Percentiles rank a stretch among this genome's conserved stretches.
Conservation (phyloP, 2,888 invertebrate genomes). For the Carabus problematicus region DNA sequence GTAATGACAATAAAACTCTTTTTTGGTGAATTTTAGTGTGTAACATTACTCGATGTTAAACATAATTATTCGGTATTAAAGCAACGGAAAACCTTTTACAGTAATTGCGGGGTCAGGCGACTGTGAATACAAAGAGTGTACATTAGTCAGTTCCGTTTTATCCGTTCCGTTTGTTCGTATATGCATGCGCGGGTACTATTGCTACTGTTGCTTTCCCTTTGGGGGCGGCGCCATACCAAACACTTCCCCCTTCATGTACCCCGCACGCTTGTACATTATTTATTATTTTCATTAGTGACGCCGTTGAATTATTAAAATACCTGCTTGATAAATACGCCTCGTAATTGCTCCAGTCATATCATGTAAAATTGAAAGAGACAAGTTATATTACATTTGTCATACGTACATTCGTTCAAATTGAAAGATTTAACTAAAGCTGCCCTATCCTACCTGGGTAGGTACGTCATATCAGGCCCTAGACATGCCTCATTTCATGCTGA, state of each 20-base stretch:
- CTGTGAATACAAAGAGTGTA: constrained; percentile 3
- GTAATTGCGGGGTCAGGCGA: constrained; percentile 6
- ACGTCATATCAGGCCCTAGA: too few relatives aligned
- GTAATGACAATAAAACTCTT: too few relatives aligned
- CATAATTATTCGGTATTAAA: constrained; percentile 9
- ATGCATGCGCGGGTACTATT: not conserved
- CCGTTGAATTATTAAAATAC: constrained; percentile 12
- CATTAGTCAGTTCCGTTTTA: not conserved
- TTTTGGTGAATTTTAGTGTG: too few relatives aligned
- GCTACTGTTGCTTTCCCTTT: too few relatives aligned
- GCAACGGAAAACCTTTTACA: constrained; percentile 6
- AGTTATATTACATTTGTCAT: constrained; percentile 4
- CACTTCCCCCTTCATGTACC: not conserved
- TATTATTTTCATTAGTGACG: constrained; percentile 18
- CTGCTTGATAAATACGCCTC: constrained; percentile 10
- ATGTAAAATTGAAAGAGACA: not conserved
- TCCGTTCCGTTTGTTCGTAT: not conserved
- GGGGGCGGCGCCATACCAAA: not conserved
- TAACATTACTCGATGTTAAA: not conserved
- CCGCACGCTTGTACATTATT: constrained; percentile 10
- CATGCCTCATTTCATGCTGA: too few relatives aligned
- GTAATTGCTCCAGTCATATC: constrained; percentile 11
- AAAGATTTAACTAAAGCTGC: too few relatives aligned
- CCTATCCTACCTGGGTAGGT: too few relatives aligned
- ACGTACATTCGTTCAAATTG: too few relatives aligned